Percentiles rank a stretch among this genome's conserved stretches.
Conservation (phyloP, 35 echinoderm and acorn worm species). For the Apostichopus parvimensis region DNA sequence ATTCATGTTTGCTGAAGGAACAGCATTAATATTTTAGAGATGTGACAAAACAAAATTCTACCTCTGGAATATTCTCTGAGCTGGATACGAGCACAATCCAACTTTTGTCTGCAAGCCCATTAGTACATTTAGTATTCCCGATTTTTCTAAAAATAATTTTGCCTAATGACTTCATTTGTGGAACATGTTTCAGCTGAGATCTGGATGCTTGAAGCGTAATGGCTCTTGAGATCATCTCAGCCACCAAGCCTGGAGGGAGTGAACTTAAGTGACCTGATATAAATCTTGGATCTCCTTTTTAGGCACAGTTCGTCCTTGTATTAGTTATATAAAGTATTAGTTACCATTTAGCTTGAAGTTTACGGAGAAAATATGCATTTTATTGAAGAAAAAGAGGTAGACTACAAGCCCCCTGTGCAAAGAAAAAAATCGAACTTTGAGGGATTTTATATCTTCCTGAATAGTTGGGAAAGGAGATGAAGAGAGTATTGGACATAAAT, state of each 20-base stretch:
- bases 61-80: background rate
- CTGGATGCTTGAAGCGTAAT: background rate
- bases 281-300: background rate
- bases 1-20: background rate
- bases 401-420: too few species aligned
- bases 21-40: background rate
- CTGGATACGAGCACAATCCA: background rate
- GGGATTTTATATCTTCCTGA: too few species aligned
- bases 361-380: background rate
- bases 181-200: background rate
- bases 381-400: background rate
- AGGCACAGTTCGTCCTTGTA: background rate
- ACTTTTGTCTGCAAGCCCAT: background rate
- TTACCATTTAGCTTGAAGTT: background rate
- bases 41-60: background rate
- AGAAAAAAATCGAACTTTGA: too few species aligned
- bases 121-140: background rate
- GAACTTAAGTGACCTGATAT: conserved; percentile 4
- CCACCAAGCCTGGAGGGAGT: background rate
- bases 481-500: too few species aligned
- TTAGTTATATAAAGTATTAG: background rate
- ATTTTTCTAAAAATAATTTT: background rate
- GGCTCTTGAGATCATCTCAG: background rate
- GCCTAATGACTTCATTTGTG: background rate
- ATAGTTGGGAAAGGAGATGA: too few species aligned